Percentiles rank a stretch among this genome's conserved stretches.
phyloP scores from a whole-genome alignment of 1,140 invertebrate genomes.

The Agrilus planipennis region DNA sequence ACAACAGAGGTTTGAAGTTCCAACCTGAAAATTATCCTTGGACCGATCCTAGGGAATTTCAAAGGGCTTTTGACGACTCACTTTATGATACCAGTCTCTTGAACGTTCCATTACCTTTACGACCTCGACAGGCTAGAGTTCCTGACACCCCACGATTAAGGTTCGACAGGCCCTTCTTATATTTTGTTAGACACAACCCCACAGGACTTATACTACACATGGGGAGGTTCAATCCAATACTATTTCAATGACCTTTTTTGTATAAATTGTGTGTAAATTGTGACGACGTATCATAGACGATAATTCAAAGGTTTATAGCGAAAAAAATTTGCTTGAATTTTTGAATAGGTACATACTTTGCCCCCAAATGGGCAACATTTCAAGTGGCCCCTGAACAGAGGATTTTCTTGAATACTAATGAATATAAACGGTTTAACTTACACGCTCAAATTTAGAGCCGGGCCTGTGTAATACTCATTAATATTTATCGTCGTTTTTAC shows the following conservation, averaged over 20 bases:
- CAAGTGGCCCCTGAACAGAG: too few species aligned
- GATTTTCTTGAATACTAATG: too few species aligned
- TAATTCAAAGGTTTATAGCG: too few species aligned
- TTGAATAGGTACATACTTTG: too few species aligned
- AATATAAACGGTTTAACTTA: too few species aligned
- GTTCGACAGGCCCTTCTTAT: conserved; percentile 74
- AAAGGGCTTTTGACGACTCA: conserved; percentile 49
- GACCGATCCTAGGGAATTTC: conserved; percentile 36
- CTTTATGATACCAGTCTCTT: conserved; percentile 46
- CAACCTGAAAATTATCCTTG: conserved; percentile 14
- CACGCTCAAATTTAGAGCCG: too few species aligned
- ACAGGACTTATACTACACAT: conserved; percentile 75
- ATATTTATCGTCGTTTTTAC: too few species aligned
- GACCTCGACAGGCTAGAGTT: conserved; percentile 55
- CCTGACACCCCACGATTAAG: conserved; percentile 60
- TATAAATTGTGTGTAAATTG: too few species aligned
- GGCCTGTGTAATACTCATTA: too few species aligned
- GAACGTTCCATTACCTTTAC: conserved; percentile 48
- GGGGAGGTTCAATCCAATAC: conserved; percentile 70
- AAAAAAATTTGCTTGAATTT: too few species aligned
- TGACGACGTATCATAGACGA: too few species aligned
- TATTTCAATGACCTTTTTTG: conserved; percentile 44
- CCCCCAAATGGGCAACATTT: too few species aligned
- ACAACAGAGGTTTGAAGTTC: conserved; percentile 26
- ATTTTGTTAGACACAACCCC: conserved; percentile 75